Conservation (phyloP, 2,888 invertebrate genomes). For the Lordiphosa fenestrarum region DNA sequence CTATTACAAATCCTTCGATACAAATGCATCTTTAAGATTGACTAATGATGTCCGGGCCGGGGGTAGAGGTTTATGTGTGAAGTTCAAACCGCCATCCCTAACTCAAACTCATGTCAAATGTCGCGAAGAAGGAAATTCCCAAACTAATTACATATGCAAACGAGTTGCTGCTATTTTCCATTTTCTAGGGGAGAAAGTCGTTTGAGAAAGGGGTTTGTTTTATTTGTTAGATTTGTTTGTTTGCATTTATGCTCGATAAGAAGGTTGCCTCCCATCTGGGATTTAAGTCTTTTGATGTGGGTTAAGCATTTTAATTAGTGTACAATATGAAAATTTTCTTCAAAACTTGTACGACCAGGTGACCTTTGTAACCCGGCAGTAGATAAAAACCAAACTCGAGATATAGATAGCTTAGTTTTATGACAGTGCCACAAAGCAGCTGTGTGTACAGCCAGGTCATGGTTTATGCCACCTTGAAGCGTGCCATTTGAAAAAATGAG, state of each 20-base stretch:
- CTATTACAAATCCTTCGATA: slow-evolving; percentile 42
- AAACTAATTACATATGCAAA: slow-evolving; percentile 73
- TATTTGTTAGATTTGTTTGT: slow-evolving; percentile 35
- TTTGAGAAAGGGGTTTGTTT: slow-evolving; percentile 25
- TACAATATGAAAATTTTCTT: slow-evolving; percentile 42
- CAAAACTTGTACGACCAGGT: slow-evolving; percentile 17
- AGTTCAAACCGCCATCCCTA: slow-evolving; percentile 65
- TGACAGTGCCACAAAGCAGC: slow-evolving; percentile 26
- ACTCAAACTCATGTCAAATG: slow-evolving; percentile 71
- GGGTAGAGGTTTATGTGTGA: slow-evolving; percentile 59
- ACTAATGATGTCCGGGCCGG: slow-evolving; percentile 64
- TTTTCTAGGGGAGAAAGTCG: slow-evolving; percentile 19
- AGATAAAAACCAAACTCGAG: slow-evolving; percentile 8
- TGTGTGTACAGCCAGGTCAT: slow-evolving; percentile 17
- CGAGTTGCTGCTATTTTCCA: slow-evolving; percentile 28
- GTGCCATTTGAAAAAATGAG: slow-evolving; percentile 18
- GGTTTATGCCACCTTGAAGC: slow-evolving; percentile 34
- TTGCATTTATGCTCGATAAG: slow-evolving; percentile 38
- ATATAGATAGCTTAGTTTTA: slow-evolving; percentile 32
- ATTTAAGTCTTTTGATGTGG: slow-evolving; percentile 64
- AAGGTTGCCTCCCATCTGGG: slow-evolving; percentile 34
- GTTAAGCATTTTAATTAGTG: slow-evolving; percentile 74
- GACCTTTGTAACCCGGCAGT: slow-evolving; percentile 22
- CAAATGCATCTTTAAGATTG: slow-evolving; percentile 70
- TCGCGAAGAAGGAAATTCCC: slow-evolving; percentile 59